Evolutionary conservation across 1,140 invertebrate species (phyloP), one percentile per base, ranked within the genome.

Genomic region (Ips typographus): DNA sequence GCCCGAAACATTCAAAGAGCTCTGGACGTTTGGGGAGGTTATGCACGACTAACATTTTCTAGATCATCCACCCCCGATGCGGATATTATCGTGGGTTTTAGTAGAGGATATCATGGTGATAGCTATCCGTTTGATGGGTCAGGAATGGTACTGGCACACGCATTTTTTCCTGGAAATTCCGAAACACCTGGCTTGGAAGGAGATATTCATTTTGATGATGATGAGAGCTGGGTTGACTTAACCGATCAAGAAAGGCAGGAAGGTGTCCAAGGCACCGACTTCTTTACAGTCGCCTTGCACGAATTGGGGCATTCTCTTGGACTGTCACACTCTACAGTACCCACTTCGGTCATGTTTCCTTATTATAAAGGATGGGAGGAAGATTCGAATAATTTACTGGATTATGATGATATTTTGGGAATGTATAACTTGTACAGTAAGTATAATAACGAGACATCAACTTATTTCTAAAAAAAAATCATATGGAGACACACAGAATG

Each of bases 271-370:
- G 88, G 88, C 66, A 87, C 87, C 1, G 87, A 91, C 74, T 87
- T 94, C 73, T 91, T 89, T 74, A 85, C 89, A 44, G 91, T 92
- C 6, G 91, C 91, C 6, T 85, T 91, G 1, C 92, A 94, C 76
- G 92, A 94, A 80, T 85, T 94, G 59, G 92, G 92, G 0, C 92
- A 94, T 78, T 88, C 89, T 61, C 82, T 94, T 2, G 92, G 92
- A 1, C 79, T 94, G 38, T 85, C 85, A 1, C 92, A 94, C 81
- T 92, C 91, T 0, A 83, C 85, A 47, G 87, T 88, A 0, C 80
- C 82, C 39, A 82, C 81, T 2, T 89, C 91, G 0, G 84, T 94
- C 38, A 94, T 94, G 92, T 91, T 90, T 78, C 90, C 92, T 0
- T 93, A 91, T 81, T 93, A 93, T 77, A 87, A 87, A 74, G 86